Conservation (phyloP, 2,797 vertebrate species). For the Nyctibius grandis region DNA sequence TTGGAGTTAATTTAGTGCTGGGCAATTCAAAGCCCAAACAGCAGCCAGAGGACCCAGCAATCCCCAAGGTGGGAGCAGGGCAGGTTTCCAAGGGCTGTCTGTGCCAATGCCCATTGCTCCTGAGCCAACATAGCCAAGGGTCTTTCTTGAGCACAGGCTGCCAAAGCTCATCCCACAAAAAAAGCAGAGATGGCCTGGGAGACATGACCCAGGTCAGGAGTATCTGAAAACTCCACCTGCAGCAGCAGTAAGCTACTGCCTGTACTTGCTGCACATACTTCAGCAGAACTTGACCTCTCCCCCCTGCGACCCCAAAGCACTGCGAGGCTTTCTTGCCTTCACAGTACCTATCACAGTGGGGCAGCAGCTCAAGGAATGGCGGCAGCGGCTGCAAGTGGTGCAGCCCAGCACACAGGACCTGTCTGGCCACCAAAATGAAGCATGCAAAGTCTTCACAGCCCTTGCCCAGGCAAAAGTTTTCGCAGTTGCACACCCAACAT, state of each 20-base stretch:
- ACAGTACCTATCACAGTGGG: background rate
- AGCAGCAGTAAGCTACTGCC: background rate
- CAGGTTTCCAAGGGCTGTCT: background rate
- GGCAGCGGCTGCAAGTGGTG: accelerated
- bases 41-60: background rate
- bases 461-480: background rate
- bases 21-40: background rate
- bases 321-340: background rate
- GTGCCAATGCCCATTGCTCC: background rate
- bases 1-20: background rate
- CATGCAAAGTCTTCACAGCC: background rate
- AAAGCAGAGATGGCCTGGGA: background rate
- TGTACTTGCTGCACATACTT: accelerated
- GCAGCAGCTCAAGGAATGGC: background rate
- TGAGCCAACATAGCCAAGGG: background rate
- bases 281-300: background rate
- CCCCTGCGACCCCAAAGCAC: background rate
- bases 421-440: background rate
- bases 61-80: background rate
- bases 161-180: background rate
- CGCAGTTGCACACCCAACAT: accelerated
- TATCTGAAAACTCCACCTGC: background rate
- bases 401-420: background rate
- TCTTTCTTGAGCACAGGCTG: background rate
- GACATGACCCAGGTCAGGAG: background rate